Base-by-base conservation (phyloP, 2,113 vertebrate genomes). In the Alexandromys fortis region DNA sequence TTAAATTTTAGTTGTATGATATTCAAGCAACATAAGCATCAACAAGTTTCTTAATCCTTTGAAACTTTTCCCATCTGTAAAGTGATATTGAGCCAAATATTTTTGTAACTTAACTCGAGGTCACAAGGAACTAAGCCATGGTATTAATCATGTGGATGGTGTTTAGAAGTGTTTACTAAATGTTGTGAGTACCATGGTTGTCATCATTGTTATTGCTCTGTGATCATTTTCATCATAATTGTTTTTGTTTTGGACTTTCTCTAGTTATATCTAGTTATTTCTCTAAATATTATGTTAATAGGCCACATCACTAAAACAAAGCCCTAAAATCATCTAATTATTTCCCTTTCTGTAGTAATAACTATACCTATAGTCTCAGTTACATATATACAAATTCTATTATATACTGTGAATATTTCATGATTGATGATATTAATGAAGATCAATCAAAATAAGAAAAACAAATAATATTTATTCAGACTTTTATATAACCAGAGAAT, bases 381-480 rank as follows among this genome's bases (percentile, higher is more conserved):
- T 79, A 75, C 14, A n/a, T 83, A 67, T 35, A 52, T 19, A 89
- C 12, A 92, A 77, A n/a, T 92, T 92, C 9, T 24, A 21, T 63
- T 87, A 75, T 45, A 49, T 58, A 65, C 58, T 14, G 63, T 16
- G 21, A 5, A 55, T 91, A 85, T 76, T 88, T 26, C 79, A 86
- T 61, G 5, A 14, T 68, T 90, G 79, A 92, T 42, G 38, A 86
- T 6, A 19, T 87, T 88, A 81, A 91, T n/a, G 38, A 89, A 91
- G 13, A 76, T 8, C 42, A 83, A 78, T 10, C 45, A 92, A 79
- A 90, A 87, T 75, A 35, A 67, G 22, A n/a, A 94, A 85, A 96
- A 10, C 28, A 75, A 52, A 93, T 79, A 75, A 5, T 79, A 55
- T 85, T 95, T 52, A 79, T 90, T 83, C 42, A 85, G 33, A 81